Percentiles rank a stretch among this genome's conserved stretches.
phyloP scores from a whole-genome alignment of 1,140 invertebrate species.

The Planococcus citri region DNA sequence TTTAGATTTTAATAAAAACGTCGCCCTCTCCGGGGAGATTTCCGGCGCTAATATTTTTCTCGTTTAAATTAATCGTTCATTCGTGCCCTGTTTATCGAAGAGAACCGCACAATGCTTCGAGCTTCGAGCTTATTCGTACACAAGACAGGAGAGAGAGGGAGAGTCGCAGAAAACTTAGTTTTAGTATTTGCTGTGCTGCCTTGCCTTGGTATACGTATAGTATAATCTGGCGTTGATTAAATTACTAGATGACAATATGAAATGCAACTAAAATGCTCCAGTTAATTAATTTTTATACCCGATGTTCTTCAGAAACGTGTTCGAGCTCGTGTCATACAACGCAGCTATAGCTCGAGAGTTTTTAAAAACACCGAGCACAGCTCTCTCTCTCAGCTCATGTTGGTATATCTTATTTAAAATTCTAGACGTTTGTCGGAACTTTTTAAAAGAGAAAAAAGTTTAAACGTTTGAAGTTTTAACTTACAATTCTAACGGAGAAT shows the following conservation, averaged over 20 bases:
- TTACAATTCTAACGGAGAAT: not conserved
- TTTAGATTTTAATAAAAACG: no score
- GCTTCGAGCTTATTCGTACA: no score
- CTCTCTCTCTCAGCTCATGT: no score
- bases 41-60: no score
- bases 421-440: not conserved
- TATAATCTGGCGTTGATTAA: not conserved
- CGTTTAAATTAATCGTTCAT: no score
- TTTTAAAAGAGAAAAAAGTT: slow-evolving; percentile 6
- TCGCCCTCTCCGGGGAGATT: no score
- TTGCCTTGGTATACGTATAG: not conserved
- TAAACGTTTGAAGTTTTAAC: slow-evolving; percentile 7
- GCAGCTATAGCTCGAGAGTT: not conserved
- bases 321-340: not conserved
- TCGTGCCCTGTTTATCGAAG: no score
- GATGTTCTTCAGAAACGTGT: not conserved
- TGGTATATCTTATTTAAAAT: not conserved
- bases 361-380: not conserved
- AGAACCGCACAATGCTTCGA: no score
- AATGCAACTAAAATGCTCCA: not conserved
- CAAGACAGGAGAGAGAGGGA: no score
- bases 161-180: no score
- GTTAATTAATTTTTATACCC: not conserved
- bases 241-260: not conserved
- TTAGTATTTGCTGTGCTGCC: not conserved